Evolutionary conservation across 2,888 invertebrate genomes (phyloP).

Genomic region (Synanthedon myopaeformis): DNA sequence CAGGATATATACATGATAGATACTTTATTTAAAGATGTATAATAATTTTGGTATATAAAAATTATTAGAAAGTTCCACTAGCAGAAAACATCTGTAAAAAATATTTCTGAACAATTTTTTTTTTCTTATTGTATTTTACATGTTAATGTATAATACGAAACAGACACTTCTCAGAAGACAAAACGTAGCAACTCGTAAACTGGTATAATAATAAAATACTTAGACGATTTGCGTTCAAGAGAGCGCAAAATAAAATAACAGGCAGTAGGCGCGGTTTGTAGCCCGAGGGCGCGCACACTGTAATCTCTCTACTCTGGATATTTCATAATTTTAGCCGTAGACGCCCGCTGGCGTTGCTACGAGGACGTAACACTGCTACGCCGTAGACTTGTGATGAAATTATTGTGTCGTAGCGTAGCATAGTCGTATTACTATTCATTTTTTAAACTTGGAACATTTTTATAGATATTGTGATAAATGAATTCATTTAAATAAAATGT

Average conservation of each 20-base stretch:
- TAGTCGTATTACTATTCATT: no score
- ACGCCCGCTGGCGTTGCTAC: conserved; percentile 48
- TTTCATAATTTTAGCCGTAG: conserved; percentile 55
- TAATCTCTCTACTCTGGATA: conserved; percentile 64
- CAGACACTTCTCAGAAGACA: conserved; percentile 23
- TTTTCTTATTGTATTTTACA: no score
- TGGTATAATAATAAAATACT: conserved; percentile 33
- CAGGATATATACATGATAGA: no score
- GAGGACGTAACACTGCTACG: conserved; percentile 39
- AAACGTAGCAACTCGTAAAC: conserved; percentile 39
- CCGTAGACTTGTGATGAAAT: conserved; percentile 19
- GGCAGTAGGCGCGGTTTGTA: conserved; percentile 55
- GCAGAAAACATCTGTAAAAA: no score
- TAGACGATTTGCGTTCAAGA: conserved; percentile 52
- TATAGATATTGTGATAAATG: no score
- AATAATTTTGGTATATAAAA: no score
- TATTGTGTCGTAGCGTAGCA: background rate
- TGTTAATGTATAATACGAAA: background rate
- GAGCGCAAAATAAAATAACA: conserved; percentile 66
- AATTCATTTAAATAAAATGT: no score
- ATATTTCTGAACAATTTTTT: no score
- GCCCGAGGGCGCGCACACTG: conserved; percentile 43
- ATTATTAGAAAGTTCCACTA: no score
- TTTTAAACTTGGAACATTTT: no score
- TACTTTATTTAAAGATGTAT: no score